Evolutionary conservation across 2,888 invertebrate species (phyloP), one percentile per base, ranked within the genome.

Genomic region (Blastobasis lacticolella): DNA sequence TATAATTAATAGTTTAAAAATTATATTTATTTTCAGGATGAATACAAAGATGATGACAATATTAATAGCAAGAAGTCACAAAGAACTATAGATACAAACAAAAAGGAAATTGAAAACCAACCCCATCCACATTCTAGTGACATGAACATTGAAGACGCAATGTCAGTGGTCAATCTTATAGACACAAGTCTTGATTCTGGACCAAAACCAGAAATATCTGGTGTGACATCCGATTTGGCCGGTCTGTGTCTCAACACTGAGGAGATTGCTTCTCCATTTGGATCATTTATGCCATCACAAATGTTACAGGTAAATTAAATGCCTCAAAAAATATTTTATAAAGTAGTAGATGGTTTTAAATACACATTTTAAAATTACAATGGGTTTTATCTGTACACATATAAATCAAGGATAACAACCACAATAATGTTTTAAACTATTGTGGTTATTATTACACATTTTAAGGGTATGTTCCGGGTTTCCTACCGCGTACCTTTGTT

Each of bases 41-140:
- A 92, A 62, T 92, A 90, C 62, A 89, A 89, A 65, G 91, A 92
- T 70, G 23, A 23, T 23, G 81, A 88, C 40, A 69, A 67, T 42
- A 61, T 66, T 38, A 69, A 79, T 9, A 60, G 40, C 50, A 75
- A 74, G 61, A 78, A 81, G 54, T 58, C 59, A n/a, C 69, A 3
- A 23, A 23, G 66, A 54, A 63, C 65, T 51, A 67, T 64, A 68
- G 71, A 57, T 23, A 64, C 53, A 60, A 45, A 57, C 65, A n/a
- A 66, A 73, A 52, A 57, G 46, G 61, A 65, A 47, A 71, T 58
- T 51, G 62, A 64, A 53, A 67, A 67, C 5, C 52, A 60, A 52
- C 56, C 56, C 23, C 23, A 2, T 23, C 23, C 23, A 23, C 23
- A 23, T 41, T 60, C 58, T 47, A 3, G 61, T 60, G 50, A 57